Evolutionary conservation across 2,888 invertebrate species (phyloP).

Genomic region (Volucella bombylans): DNA sequence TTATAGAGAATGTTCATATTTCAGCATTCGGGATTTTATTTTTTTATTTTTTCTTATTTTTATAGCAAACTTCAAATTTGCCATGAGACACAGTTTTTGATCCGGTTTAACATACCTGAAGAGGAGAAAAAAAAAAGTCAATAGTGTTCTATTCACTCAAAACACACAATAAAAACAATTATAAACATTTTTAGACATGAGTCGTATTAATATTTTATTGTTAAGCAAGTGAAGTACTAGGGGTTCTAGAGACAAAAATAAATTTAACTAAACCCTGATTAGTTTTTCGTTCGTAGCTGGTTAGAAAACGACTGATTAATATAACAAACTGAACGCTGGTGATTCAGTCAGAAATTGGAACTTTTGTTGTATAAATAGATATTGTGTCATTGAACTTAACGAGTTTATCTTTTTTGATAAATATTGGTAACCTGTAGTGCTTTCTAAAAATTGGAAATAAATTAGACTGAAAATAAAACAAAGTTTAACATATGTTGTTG

Average conservation of each 20-base stretch:
- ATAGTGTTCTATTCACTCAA: constrained; percentile 6
- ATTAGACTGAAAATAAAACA: too few species aligned
- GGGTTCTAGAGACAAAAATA: not conserved
- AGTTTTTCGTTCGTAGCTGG: too few species aligned
- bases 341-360: too few species aligned
- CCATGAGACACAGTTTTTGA: not conserved
- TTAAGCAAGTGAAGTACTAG: not conserved
- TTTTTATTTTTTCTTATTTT: not conserved
- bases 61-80: constrained; percentile 24
- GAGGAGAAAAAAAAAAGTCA: constrained; percentile 27
- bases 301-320: too few species aligned
- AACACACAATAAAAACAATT: not conserved
- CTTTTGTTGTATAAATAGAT: too few species aligned
- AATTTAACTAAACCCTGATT: not conserved
- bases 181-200: not conserved
- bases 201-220: constrained; percentile 18
- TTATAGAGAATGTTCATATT: not conserved
- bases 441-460: too few species aligned
- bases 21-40: constrained; percentile 3
- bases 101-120: constrained; percentile 55
- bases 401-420: too few species aligned
- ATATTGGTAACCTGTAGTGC: too few species aligned
- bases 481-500: too few species aligned
- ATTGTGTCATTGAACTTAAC: too few species aligned
- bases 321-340: too few species aligned